These are phyloP conservation scores for Ectemnius lituratus DNA, from an alignment of 2,888 invertebrate species.

Conservation along the genomic window DNA sequence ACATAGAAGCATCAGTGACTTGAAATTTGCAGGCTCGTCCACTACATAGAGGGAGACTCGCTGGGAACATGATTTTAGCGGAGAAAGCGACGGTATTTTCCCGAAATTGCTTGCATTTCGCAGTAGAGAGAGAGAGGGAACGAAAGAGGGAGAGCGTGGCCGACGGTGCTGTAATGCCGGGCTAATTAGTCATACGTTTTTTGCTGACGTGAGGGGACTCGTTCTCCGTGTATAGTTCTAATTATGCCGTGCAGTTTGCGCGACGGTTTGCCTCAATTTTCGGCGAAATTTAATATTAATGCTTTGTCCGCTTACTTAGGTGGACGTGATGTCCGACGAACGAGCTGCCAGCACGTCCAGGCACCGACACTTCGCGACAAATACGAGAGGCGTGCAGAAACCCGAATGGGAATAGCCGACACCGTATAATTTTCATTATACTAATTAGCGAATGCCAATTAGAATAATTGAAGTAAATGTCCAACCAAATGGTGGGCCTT, in stretches of 20 bases:
- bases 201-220: conserved; percentile 1
- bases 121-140: neutral
- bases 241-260: conserved; percentile 24
- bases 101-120: conserved; percentile 5
- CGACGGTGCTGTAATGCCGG: conserved; percentile 1
- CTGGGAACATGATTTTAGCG: neutral
- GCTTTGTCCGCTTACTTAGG: conserved; percentile 18
- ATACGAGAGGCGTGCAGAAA: conserved; percentile 1
- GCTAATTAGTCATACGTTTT: conserved; percentile 9
- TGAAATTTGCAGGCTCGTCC: neutral
- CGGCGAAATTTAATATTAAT: conserved; percentile 20
- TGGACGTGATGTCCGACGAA: neutral
- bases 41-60: too few species aligned
- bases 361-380: too few species aligned
- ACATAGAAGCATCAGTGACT: too few species aligned
- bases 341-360: neutral
- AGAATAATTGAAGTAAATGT: too few species aligned
- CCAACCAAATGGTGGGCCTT: too few species aligned
- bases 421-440: too few species aligned
- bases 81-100: conserved; percentile 1
- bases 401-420: conserved; percentile 35
- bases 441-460: too few species aligned
- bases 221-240: neutral
- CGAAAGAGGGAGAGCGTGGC: neutral
- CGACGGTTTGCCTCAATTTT: conserved; percentile 13